Base-by-base conservation (phyloP, 2,113 vertebrate species). In the Periophthalmodon schlosseri region DNA sequence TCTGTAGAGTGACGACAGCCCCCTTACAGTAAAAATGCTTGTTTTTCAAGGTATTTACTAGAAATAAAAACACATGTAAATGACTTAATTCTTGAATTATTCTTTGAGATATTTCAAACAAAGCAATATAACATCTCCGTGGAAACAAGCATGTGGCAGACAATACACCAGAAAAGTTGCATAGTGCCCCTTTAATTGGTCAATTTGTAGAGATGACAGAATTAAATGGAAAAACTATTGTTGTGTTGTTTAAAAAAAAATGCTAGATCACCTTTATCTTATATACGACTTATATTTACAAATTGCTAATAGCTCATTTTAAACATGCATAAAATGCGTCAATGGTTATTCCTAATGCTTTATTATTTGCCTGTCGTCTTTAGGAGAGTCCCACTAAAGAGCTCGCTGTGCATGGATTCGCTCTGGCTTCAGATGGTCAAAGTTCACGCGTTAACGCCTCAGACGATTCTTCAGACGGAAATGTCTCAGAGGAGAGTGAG, bases 341-440 rank as follows among this genome's bases (percentile, higher is more conserved):
- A 39, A 7, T 7, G 5, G 8, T 44, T 44, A 44, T 44, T 44
- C 10, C 9, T 44, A 34, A 18, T 15, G 5, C 63, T 44, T 49
- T 65, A 0, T 9, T 57, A 15, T 20, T 21, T 36, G 36, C 28
- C 46, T 4, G 18, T n/a, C 56, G 10, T 18, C 50, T 34, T 0
- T 76, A 99, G 98, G 97, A 99, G 78, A 99, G 97, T 69, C 96
- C 98, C 10, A 97, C 96, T 0, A 92, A 95, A 82, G 96, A 99
- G 79, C 87, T 95, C 49, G 89, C 91, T 23, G 96, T 96, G 21
- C 93, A 94, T 7, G 91, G 91, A 46, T 93, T 96, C 72, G 91
- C 93, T 0, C 84, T 92, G 10, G 81, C 67, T 28, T 75, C 84
- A 0, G 94, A 94, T 50, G 82, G 79, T 18, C 79, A 71, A 0